phyloP scores from a whole-genome alignment of 1,140 invertebrate species.

The Aphidius ervi region DNA sequence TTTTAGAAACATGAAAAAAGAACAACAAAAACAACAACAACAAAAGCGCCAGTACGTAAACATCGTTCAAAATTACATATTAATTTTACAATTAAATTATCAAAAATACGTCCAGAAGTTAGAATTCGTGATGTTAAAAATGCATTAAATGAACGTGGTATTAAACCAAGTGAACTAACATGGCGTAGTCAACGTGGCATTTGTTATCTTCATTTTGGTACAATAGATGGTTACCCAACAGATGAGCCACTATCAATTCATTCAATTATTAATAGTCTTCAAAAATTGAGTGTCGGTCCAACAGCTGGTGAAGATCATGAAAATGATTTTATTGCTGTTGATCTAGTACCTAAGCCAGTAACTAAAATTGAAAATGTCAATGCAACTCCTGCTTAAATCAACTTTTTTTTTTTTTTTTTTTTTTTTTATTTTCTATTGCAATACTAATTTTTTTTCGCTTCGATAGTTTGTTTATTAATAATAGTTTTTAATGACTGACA shows the following conservation, averaged over 20 bases:
- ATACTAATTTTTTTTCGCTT: constrained; percentile 2
- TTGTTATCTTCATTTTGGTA: constrained; percentile 65
- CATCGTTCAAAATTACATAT: constrained; percentile 33
- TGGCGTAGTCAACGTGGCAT: constrained; percentile 64
- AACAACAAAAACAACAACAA: constrained; percentile 25
- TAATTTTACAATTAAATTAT: constrained; percentile 59
- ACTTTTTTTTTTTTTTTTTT: constrained; percentile 12
- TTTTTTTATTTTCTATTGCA: constrained; percentile 16
- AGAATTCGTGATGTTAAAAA: constrained; percentile 63
- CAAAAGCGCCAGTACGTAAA: constrained; percentile 21
- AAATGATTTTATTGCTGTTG: constrained; percentile 42
- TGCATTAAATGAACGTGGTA: constrained; percentile 59
- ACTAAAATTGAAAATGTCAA: constrained; percentile 53
- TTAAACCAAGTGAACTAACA: constrained; percentile 63
- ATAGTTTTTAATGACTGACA: constrained; percentile 6
- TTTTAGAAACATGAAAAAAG: constrained; percentile 24
- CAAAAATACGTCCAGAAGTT: constrained; percentile 59
- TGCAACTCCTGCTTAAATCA: constrained; percentile 47
- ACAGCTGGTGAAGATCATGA: constrained; percentile 21
- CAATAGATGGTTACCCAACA: constrained; percentile 47
- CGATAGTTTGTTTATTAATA: constrained; percentile 1
- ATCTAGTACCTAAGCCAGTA: constrained; percentile 49
- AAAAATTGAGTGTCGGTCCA: constrained; percentile 48
- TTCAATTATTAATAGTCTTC: constrained; percentile 56
- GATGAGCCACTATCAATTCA: constrained; percentile 51